These are phyloP conservation scores for Seriola rivoliana DNA, from an alignment of 2,113 vertebrate species.

Conservation along the genomic window DNA sequence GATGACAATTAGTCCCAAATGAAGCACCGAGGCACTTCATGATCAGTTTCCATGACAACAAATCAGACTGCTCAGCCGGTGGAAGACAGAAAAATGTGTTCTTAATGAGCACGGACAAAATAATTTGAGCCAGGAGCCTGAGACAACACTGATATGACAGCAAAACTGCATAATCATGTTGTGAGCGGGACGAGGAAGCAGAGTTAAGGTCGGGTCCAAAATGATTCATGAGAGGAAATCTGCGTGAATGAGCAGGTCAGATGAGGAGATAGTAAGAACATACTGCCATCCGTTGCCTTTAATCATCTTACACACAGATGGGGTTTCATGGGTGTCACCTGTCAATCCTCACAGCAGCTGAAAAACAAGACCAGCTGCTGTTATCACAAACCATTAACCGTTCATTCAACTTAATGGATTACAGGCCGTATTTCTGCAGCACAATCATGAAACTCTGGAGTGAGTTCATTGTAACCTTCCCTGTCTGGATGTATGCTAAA, in stretches of 20 bases:
- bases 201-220: constrained; percentile 14
- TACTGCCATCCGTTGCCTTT: constrained; percentile 30
- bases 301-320: constrained; percentile 57
- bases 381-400: constrained; percentile 57
- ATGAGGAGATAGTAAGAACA: constrained; percentile 35
- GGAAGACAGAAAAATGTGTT: constrained; percentile 40
- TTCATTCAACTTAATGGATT: constrained; percentile 22
- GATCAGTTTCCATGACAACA: constrained; percentile 77
- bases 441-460: constrained; percentile 12
- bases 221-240: constrained; percentile 50
- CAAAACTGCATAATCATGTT: constrained; percentile 50
- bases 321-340: constrained; percentile 50
- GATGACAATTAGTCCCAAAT: constrained; percentile 68
- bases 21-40: constrained; percentile 54
- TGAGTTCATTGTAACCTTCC: constrained; percentile 14
- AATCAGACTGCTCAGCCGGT: constrained; percentile 65
- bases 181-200: constrained; percentile 4
- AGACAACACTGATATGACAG: constrained; percentile 43
- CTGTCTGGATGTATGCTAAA: constrained; percentile 29
- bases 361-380: constrained; percentile 59
- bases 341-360: constrained; percentile 38
- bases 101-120: constrained; percentile 52
- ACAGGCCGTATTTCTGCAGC: constrained; percentile 24
- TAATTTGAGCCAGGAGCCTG: constrained; percentile 28
- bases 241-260: constrained; percentile 27